A percentile compares a stretch with the other conserved stretches of the same genome.
phyloP scores from a whole-genome alignment of 2,888 invertebrate genomes.

The Sesia apiformis region DNA sequence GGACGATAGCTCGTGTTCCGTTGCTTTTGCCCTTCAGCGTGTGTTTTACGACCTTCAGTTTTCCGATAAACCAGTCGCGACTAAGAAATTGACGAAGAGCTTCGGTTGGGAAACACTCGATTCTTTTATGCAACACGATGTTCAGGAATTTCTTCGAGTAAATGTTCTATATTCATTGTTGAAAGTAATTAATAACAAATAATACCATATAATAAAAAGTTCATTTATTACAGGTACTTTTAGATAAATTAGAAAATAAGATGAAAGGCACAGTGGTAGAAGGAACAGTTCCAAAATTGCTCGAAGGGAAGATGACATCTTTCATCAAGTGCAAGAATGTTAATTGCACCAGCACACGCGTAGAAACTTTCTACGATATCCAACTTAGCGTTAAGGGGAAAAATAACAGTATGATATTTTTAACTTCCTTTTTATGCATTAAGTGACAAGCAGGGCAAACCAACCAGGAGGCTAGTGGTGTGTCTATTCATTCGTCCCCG shows the following conservation, averaged over 20 bases:
- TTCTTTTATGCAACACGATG: constrained; percentile 99
- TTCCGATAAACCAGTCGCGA: constrained; percentile 97
- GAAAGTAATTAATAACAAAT: neutral
- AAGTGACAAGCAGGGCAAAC: neutral
- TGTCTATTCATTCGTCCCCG: neutral
- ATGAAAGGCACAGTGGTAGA: constrained; percentile 99
- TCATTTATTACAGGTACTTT: constrained; percentile 72
- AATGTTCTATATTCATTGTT: neutral
- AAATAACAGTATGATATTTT: constrained; percentile 84
- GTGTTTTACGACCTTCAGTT: constrained; percentile 99
- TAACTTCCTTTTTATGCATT: neutral
- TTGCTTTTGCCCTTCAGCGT: constrained; percentile 95
- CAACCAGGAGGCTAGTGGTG: neutral
- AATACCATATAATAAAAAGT: neutral
- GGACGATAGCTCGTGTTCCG: constrained; percentile 89
- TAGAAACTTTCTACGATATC: constrained; percentile 98
- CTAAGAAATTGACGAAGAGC: constrained; percentile 98
- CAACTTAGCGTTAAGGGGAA: constrained; percentile 98
- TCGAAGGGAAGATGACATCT: constrained; percentile 99
- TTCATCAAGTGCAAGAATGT: constrained; percentile 99
- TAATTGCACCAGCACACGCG: constrained; percentile 94
- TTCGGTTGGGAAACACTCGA: constrained; percentile 99
- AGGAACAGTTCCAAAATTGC: constrained; percentile 95
- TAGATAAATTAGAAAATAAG: constrained; percentile 98
- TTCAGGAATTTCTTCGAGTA: constrained; percentile 89